Evolutionary conservation across 2,888 invertebrate species (phyloP).

Genomic region (Gisinianus flammeolus): DNA sequence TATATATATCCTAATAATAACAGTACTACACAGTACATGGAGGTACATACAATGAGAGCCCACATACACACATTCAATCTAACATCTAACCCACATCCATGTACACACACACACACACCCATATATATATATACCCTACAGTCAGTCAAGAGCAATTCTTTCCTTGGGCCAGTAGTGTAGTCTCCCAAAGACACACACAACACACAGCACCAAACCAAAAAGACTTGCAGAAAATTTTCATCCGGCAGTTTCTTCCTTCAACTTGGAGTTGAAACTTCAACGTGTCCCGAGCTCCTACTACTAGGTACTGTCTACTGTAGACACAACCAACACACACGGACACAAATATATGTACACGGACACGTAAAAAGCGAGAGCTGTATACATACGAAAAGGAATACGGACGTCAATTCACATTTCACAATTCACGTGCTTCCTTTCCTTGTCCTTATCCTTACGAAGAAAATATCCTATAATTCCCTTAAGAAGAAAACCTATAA

Average conservation of each 20-base stretch:
- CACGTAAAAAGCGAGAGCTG: neutral
- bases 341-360: neutral
- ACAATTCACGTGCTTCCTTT: neutral
- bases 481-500: neutral
- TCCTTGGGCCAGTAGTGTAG: neutral
- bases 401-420: neutral
- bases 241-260: neutral
- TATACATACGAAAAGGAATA: neutral
- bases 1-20: neutral
- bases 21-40: neutral
- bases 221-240: neutral
- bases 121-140: neutral
- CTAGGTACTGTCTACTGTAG: no score
- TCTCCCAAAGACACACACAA: neutral
- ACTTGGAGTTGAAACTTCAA: neutral
- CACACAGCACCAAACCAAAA: neutral
- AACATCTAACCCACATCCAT: neutral
- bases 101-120: neutral
- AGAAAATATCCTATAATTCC: neutral
- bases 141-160: conserved; percentile 18
- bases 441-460: neutral
- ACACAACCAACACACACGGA: neutral
- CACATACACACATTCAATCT: neutral
- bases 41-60: neutral
- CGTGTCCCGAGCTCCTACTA: neutral